A percentile compares a stretch with the other conserved stretches of the same genome.
phyloP scores from a whole-genome alignment of 2,113 vertebrate genomes.

The Heterotilapia buettikoferi region DNA sequence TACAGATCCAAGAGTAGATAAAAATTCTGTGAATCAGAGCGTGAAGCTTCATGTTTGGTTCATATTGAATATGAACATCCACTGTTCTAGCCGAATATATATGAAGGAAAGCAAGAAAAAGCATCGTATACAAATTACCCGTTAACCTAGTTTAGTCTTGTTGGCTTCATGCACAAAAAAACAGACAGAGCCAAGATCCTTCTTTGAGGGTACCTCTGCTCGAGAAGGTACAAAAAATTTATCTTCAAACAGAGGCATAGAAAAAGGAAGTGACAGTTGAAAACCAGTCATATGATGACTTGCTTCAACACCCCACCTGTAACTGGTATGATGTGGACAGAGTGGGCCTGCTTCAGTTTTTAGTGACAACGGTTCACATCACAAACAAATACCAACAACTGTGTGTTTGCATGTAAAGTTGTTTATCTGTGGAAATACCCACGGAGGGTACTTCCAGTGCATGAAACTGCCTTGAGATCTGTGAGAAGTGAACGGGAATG shows the following conservation, averaged over 20 bases:
- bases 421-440: slow-evolving; percentile 33
- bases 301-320: neutral
- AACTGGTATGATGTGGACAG: neutral
- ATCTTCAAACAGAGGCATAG: neutral
- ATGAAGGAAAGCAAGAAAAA: neutral
- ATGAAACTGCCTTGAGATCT: neutral
- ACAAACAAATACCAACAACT: neutral
- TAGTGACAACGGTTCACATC: neutral
- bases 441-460: slow-evolving; percentile 1
- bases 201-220: neutral
- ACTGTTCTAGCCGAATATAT: neutral
- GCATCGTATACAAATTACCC: neutral
- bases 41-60: neutral
- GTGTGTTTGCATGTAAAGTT: neutral
- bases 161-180: neutral
- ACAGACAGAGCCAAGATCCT: neutral
- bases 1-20: neutral
- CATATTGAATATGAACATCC: neutral
- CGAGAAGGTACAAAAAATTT: neutral
- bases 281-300: neutral
- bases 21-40: neutral
- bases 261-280: neutral
- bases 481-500: neutral
- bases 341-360: neutral
- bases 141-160: neutral